Conservation (phyloP, 2,888 invertebrate genomes). For the Tanytarsus gracilentus region DNA sequence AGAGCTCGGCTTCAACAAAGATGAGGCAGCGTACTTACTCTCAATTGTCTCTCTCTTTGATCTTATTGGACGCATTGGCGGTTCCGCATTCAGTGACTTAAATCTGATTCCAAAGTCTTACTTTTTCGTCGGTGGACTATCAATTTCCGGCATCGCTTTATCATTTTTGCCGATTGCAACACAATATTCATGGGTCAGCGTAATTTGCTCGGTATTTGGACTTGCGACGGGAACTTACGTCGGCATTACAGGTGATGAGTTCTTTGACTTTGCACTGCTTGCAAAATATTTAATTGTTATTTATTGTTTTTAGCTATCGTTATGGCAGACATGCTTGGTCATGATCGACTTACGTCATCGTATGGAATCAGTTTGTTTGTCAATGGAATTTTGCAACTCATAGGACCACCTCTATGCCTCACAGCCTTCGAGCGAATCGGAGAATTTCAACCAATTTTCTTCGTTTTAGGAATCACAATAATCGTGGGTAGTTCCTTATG, state of each 20-base stretch:
- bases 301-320: constrained; percentile 52
- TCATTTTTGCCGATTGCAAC: constrained; percentile 59
- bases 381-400: constrained; percentile 69
- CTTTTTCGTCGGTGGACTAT: constrained; percentile 71
- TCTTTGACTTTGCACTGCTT: background rate
- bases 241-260: constrained; percentile 55
- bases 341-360: constrained; percentile 73
- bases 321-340: constrained; percentile 79
- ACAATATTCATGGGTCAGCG: constrained; percentile 54
- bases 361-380: constrained; percentile 80
- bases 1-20: constrained; percentile 60
- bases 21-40: constrained; percentile 59
- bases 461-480: constrained; percentile 61
- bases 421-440: constrained; percentile 54
- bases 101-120: constrained; percentile 68
- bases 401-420: constrained; percentile 79
- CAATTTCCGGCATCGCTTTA: constrained; percentile 67
- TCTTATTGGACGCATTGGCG: constrained; percentile 73
- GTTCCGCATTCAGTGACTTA: constrained; percentile 72
- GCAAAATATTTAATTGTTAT: background rate
- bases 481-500: constrained; percentile 64
- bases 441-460: constrained; percentile 63
- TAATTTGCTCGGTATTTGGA: constrained; percentile 68
- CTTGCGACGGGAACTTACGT: constrained; percentile 76
- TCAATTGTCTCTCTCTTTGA: constrained; percentile 75